phyloP scores from a whole-genome alignment of 2,113 vertebrate genomes.

The Montifringilla adamsi region DNA sequence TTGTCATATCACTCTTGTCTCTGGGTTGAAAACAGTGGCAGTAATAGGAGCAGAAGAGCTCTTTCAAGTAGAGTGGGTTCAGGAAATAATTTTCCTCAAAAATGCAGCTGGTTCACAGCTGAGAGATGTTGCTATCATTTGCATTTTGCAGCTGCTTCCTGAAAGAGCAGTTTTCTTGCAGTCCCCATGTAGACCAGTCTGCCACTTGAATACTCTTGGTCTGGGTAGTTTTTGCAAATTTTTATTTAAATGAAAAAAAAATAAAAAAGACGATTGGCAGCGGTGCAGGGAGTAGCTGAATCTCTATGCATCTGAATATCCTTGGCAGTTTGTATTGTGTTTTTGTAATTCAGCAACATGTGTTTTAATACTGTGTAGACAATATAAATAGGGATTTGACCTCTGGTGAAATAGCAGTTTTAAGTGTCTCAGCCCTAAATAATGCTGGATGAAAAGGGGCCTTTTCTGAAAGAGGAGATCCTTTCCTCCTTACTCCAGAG shows the following conservation, averaged over 20 bases:
- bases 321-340: not conserved
- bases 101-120: not conserved
- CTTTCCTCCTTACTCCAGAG: not conserved
- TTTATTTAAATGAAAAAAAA: not conserved
- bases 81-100: not conserved
- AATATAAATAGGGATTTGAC: not conserved
- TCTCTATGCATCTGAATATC: slow-evolving; percentile 14
- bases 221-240: not conserved
- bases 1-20: not conserved
- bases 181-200: not conserved
- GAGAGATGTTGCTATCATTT: not conserved
- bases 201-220: not conserved
- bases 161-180: not conserved
- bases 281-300: not conserved
- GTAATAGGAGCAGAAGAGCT: not conserved
- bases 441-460: not conserved
- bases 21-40: not conserved
- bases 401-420: not conserved
- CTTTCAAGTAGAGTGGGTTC: not conserved
- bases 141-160: slow-evolving; percentile 14
- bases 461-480: not conserved
- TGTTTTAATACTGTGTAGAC: not conserved
- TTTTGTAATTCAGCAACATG: not conserved
- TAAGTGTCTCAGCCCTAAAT: not conserved
- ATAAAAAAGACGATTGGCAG: not conserved